A percentile compares a stretch with the other conserved stretches of the same genome.
These are phyloP conservation scores for Pandemis cinnamomeana DNA, from an alignment of 2,888 invertebrate genomes.

Conservation along the genomic window DNA sequence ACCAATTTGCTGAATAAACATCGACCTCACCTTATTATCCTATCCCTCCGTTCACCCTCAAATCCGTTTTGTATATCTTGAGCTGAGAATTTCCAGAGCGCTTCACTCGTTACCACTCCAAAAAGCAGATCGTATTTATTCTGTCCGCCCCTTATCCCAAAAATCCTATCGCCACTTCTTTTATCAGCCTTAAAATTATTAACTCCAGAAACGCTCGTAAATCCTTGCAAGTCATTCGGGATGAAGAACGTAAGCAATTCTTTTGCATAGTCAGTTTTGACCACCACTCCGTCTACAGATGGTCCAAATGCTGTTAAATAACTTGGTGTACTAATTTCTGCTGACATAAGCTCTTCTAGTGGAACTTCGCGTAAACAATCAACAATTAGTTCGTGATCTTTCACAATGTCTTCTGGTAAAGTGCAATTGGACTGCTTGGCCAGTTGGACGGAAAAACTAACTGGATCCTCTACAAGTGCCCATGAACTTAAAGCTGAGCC, in stretches of 20 bases:
- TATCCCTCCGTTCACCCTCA: slow-evolving; percentile 94
- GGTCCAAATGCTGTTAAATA: slow-evolving; percentile 96
- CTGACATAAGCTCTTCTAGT: slow-evolving; percentile 89
- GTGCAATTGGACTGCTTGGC: slow-evolving; percentile 93
- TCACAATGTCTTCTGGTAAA: slow-evolving; percentile 91
- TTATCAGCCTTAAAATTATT: slow-evolving; percentile 85
- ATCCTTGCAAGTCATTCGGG: slow-evolving; percentile 86
- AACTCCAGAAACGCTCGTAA: slow-evolving; percentile 85
- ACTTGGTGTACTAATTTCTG: slow-evolving; percentile 91
- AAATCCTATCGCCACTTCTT: slow-evolving; percentile 86
- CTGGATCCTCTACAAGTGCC: slow-evolving; percentile 95
- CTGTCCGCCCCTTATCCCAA: slow-evolving; percentile 82
- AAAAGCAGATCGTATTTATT: slow-evolving; percentile 94
- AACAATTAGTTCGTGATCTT: slow-evolving; percentile 93
- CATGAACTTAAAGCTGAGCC: slow-evolving; percentile 95
- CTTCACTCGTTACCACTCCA: slow-evolving; percentile 96
- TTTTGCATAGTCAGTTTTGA: slow-evolving; percentile 94
- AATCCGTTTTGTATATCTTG: slow-evolving; percentile 94
- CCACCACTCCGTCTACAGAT: slow-evolving; percentile 97
- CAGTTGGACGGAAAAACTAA: slow-evolving; percentile 91
- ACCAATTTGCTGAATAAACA: slow-evolving; percentile 79
- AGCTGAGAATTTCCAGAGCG: slow-evolving; percentile 95
- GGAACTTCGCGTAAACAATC: slow-evolving; percentile 92
- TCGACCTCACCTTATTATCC: slow-evolving; percentile 87
- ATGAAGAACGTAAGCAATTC: slow-evolving; percentile 89